These are phyloP conservation scores for Caligus rogercresseyi DNA, from an alignment of 1,140 invertebrate genomes.

Conservation along the genomic window DNA sequence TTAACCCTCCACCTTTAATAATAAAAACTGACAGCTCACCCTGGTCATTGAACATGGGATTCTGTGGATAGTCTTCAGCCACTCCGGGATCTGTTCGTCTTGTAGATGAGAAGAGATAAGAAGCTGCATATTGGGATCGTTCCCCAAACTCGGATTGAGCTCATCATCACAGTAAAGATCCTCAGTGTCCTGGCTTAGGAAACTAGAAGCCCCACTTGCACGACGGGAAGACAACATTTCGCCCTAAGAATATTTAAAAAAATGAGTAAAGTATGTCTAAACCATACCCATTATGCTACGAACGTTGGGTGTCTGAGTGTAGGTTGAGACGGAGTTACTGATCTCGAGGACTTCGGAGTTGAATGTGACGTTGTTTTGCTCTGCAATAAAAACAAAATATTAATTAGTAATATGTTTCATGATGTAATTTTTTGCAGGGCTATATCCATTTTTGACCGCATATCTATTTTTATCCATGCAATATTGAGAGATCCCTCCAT, in stretches of 20 bases:
- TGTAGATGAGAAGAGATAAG: background rate
- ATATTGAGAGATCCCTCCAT: too few species aligned
- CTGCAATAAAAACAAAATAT: background rate
- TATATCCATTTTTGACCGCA: background rate
- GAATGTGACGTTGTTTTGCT: background rate
- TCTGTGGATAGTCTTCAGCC: background rate
- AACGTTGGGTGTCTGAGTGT: background rate
- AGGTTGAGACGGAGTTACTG: background rate
- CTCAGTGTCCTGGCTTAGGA: background rate
- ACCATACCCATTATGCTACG: background rate
- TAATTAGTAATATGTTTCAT: background rate
- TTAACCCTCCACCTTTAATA: background rate
- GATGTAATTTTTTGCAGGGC: background rate
- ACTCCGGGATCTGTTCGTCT: background rate
- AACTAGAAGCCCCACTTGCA: background rate
- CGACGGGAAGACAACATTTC: background rate
- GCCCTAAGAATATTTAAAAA: background rate
- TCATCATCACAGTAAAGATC: constrained; percentile 15
- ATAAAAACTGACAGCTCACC: background rate
- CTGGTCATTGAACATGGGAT: background rate
- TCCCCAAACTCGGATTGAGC: background rate
- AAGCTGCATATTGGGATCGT: constrained; percentile 12
- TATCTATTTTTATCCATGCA: too few species aligned
- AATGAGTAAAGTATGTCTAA: background rate
- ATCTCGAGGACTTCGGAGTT: background rate